Base-by-base conservation (phyloP, 2,888 invertebrate species). In the Philonicus albiceps region DNA sequence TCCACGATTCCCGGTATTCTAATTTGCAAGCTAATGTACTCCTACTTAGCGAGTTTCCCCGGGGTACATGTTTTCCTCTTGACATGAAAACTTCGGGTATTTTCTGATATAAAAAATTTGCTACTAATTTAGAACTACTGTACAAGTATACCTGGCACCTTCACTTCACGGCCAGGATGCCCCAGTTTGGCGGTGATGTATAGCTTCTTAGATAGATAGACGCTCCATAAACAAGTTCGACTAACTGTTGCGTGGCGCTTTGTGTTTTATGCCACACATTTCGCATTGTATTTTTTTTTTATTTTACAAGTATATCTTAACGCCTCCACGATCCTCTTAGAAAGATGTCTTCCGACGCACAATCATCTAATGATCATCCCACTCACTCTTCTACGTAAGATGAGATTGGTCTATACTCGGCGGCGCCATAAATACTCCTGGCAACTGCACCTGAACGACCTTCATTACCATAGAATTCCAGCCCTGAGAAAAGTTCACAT, bases 381-480 rank as follows among this genome's bases (percentile, higher is more conserved):
- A 53, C 80, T 49, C 64, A 8, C 2, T 22, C 22, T 27, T 19
- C 27, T 49, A 49, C 4, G 49, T 16, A 43, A 73, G 53, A 53
- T 53, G 53, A 73, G 73, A 19, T 40, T 8, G 76, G 34, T 76
- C 22, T 76, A 76, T 8, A 30, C 7, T n/a, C 53, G 34, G 19
- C 49, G 83, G 19, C 49, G 83, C 27, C 19, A 27, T 34, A 64
- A 40, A 49, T 81, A 64, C 83, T 55, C 83, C n/a, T 34, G 22
- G 22, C 34, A 83, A 31, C 37, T 72, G 55, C 83, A 83, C 83
- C 64, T 83, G 83, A 72, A 34, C 37, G 83, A 83, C 83, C 83
- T 83, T 83, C 83, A 83, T 83, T 83, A 83, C 31, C 83, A 83
- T 83, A 83, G 72, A 72, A 83, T 83, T 22, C 37, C 34, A 37